Percentiles rank a stretch among this genome's conserved stretches.
phyloP scores from a whole-genome alignment of 2,888 invertebrate species.

The Chloroclystis v-ata region DNA sequence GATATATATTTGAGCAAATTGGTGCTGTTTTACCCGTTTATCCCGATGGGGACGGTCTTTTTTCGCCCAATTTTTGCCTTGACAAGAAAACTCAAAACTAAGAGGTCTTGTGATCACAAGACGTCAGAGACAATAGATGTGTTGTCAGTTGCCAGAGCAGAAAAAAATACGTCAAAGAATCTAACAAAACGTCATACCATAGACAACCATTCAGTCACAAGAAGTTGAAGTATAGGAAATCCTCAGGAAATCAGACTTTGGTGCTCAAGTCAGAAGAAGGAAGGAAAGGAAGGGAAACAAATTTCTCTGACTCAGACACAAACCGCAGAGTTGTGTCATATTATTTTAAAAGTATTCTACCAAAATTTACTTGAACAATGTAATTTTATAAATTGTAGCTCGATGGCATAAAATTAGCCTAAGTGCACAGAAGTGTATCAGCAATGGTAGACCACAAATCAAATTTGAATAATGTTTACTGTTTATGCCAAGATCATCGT shows the following conservation, averaged over 20 bases:
- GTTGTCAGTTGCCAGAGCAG: constrained; percentile 58
- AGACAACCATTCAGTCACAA: not conserved
- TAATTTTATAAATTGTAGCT: constrained; percentile 40
- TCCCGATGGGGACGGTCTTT: constrained; percentile 72
- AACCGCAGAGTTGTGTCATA: too few species aligned
- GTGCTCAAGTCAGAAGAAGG: too few species aligned
- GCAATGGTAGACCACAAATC: constrained; percentile 57
- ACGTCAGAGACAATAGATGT: constrained; percentile 69
- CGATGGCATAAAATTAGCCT: constrained; percentile 1
- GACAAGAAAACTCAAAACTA: constrained; percentile 73
- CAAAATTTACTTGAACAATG: constrained; percentile 27
- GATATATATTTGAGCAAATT: constrained; percentile 62
- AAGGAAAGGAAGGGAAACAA: too few species aligned
- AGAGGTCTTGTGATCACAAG: constrained; percentile 78
- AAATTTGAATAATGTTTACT: constrained; percentile 61
- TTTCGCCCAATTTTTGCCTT: constrained; percentile 74
- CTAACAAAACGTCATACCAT: not conserved
- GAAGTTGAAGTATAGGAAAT: too few species aligned
- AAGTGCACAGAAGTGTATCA: constrained; percentile 13
- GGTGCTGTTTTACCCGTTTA: constrained; percentile 67
- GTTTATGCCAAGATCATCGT: constrained; percentile 73
- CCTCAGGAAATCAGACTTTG: too few species aligned
- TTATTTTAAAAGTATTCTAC: too few species aligned
- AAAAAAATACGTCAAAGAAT: constrained; percentile 20
- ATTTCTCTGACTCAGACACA: too few species aligned